Evolutionary conservation across 2,797 vertebrate genomes (phyloP), one percentile per base, ranked within the genome.

Genomic region (Scleropages formosus): DNA sequence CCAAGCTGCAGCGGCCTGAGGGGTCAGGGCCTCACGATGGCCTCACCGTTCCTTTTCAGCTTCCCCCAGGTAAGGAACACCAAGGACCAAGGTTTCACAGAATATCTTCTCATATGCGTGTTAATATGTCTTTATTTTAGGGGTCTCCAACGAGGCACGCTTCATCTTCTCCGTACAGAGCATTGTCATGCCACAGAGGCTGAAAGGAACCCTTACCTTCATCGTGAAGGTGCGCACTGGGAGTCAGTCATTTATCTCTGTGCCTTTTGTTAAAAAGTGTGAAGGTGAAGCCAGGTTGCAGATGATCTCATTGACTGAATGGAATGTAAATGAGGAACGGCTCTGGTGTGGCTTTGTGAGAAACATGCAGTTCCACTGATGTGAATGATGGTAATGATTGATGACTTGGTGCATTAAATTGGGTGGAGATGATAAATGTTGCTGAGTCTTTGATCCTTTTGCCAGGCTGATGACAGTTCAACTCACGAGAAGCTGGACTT

Each of bases 401-500:
- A n/a, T n/a, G n/a, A 39, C 31, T 39, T 6, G 6, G 2, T 39
- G 2, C 6, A 6, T 39, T 39, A 2, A 39, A 39, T n/a, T n/a
- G n/a, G 6, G 31, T 39, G 6, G 31, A 39, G 31, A 39, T 39
- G 31, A 39, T 2, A 31, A 39, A 31, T 31, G 31, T 39, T 31
- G 39, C 59, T 20, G 18, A 18, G 59, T 72, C 75, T 15, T 76
- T 82, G 72, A 31, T 80, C 27, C 81, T 24, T 80, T 66, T 72
- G 3, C 78, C 90, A 99, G 98, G 94, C 95, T 2, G 95, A 98
- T 1, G 95, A 97, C 68, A 94, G 94, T 75, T 98, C 97, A 27
- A 96, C 96, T 78, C 98, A 99, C 1, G 98, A 99, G 89, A 99
- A 99, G 92, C 92, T 99, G 88, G 98, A 99, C 90, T 99, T 99